phyloP scores from a whole-genome alignment of 2,113 vertebrate species.

The Myotis lucifugus region DNA sequence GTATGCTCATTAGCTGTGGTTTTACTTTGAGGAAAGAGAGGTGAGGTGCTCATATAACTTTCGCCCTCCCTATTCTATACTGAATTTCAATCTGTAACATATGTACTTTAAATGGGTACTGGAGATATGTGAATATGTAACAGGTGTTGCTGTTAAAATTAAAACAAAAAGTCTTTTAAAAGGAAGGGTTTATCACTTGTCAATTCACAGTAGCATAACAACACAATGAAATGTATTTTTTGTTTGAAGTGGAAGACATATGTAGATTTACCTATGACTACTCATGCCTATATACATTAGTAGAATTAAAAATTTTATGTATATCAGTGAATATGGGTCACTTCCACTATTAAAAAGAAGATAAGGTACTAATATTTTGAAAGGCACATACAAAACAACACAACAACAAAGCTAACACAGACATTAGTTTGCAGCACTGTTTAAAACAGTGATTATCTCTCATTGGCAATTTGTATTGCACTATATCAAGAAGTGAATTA shows the following conservation, averaged over 20 bases:
- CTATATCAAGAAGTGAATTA: constrained; percentile 6
- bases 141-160: constrained; percentile 72
- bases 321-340: background rate
- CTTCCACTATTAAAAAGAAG: background rate
- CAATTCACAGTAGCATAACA: constrained; percentile 48
- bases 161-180: constrained; percentile 35
- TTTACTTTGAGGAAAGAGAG: constrained; percentile 2
- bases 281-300: constrained; percentile 11
- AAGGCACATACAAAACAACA: background rate
- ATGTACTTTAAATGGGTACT: constrained; percentile 30
- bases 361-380: background rate
- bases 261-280: constrained; percentile 31
- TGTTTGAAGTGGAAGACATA: background rate
- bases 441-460: constrained; percentile 44
- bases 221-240: background rate
- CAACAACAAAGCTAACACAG: background rate
- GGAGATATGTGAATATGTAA: constrained; percentile 39
- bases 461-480: constrained; percentile 19
- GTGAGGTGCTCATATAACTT: background rate
- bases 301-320: background rate
- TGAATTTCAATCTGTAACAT: constrained; percentile 54
- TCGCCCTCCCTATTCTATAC: background rate
- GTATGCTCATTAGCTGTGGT: background rate
- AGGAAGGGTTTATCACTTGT: constrained; percentile 25
- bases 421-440: background rate